Base-by-base conservation (phyloP, 2,113 vertebrate species). In the Eudyptes chrysolophus region DNA sequence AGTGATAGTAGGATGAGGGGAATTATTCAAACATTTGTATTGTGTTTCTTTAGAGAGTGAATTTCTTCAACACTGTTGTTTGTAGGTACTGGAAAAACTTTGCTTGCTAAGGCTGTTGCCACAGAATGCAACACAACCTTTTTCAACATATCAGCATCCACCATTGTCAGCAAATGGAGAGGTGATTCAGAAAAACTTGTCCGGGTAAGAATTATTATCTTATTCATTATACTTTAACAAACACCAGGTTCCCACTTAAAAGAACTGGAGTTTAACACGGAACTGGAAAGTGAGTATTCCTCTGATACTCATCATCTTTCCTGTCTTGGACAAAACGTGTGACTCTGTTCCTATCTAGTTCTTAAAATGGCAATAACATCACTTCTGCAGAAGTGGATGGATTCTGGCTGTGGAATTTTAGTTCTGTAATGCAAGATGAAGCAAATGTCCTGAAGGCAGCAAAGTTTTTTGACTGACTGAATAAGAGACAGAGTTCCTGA, bases 81-180 rank as follows among this genome's bases (percentile, higher is more conserved):
- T 87, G 65, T 92, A 99, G 99, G 99, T 77, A 99, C 99, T 16
- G 99, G 99, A 24, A 99, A 99, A 97, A 99, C 99, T 2, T 95
- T 99, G 96, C 98, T 99, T 87, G 99, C 99, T 66, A 99, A 99
- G 97, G 99, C 99, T 13, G 99, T 99, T 82, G 99, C 99, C 69
- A 99, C 99, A 3, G 99, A 99, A 94, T 99, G 99, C 93, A 99
- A 98, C 42, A 99, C 99, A 6, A 99, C 99, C 4, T 99, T 99
- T 98, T 99, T 99, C 96, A 99, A 99, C 97, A 99, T 99, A 94
- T 99, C 99, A 7, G 99, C 99, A 21, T 99, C 99, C 74, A 99
- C 99, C 95, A 99, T 99, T 57, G 99, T 99, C 97, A 99, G 99
- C 98, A 99, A 99, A 91, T 99, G 99, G 99, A 99, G 99, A 58